Percentiles rank a stretch among this genome's conserved stretches.
These are phyloP conservation scores for Marisa cornuarietis DNA, from an alignment of 1,140 invertebrate species.

Conservation along the genomic window DNA sequence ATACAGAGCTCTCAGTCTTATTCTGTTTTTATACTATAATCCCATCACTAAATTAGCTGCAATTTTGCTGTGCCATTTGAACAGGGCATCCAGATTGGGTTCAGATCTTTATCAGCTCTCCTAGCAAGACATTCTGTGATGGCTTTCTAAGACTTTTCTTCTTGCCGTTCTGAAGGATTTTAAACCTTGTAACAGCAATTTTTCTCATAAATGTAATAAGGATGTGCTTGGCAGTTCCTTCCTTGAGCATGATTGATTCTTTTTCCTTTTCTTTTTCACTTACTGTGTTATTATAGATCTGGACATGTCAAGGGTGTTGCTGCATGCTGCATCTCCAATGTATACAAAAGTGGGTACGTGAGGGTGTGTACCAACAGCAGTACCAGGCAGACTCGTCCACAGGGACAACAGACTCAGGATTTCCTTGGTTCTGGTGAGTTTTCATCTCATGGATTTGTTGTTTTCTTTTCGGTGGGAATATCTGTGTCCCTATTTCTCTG, in stretches of 20 bases:
- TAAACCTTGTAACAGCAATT: too few species aligned
- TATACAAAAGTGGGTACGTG: constrained; percentile 91
- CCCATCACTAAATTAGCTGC: too few species aligned
- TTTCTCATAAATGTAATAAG: too few species aligned
- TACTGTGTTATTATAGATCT: constrained; percentile 72
- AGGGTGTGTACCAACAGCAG: constrained; percentile 78
- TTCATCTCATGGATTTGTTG: not conserved
- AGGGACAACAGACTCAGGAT: constrained; percentile 51
- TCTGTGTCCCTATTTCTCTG: not conserved
- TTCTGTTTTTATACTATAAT: too few species aligned
- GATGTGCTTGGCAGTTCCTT: too few species aligned
- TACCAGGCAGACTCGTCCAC: constrained; percentile 49
- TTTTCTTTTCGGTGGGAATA: not conserved
- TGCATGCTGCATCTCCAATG: constrained; percentile 88
- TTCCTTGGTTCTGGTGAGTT: constrained; percentile 69
- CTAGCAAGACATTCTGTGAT: too few species aligned
- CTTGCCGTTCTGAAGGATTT: too few species aligned
- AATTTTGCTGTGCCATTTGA: too few species aligned
- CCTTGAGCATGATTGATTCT: not conserved
- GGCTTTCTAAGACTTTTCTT: too few species aligned
- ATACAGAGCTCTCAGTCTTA: too few species aligned
- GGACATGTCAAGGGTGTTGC: constrained; percentile 84
- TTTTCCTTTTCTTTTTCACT: not conserved
- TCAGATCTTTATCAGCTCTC: too few species aligned
- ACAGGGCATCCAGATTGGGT: too few species aligned